Conservation (phyloP, 2,888 invertebrate genomes). For the Arge pagana region DNA sequence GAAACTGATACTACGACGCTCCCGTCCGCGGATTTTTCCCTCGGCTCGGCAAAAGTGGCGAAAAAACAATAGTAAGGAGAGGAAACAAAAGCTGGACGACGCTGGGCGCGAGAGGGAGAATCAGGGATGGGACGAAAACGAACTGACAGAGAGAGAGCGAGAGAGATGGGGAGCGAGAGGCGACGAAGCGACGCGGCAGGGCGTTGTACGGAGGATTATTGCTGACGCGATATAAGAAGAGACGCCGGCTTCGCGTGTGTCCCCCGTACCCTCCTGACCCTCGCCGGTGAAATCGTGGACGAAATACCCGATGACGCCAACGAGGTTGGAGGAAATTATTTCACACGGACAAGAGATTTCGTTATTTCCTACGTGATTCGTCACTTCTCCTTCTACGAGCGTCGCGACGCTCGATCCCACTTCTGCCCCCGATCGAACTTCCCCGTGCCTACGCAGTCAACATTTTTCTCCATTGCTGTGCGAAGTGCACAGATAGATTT, state of each 20-base stretch:
- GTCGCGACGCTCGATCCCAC: no score
- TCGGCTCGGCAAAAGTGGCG: neutral
- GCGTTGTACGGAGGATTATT: conserved; percentile 5
- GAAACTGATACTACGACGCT: neutral
- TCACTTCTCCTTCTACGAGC: no score
- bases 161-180: conserved; percentile 32
- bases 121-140: conserved; percentile 4
- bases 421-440: no score
- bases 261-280: no score
- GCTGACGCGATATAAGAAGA: neutral
- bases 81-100: conserved; percentile 3
- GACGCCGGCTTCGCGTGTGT: neutral
- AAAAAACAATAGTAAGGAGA: neutral
- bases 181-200: conserved; percentile 21
- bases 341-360: no score
- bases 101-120: conserved; percentile 6
- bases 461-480: no score
- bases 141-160: conserved; percentile 24
- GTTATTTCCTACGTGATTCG: no score
- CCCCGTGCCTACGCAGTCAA: no score
- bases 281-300: no score
- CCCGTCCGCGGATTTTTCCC: neutral
- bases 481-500: no score
- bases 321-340: no score
- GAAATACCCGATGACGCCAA: no score